Evolutionary conservation across 2,113 vertebrate species (phyloP).

Genomic region (Morone chrysops): DNA sequence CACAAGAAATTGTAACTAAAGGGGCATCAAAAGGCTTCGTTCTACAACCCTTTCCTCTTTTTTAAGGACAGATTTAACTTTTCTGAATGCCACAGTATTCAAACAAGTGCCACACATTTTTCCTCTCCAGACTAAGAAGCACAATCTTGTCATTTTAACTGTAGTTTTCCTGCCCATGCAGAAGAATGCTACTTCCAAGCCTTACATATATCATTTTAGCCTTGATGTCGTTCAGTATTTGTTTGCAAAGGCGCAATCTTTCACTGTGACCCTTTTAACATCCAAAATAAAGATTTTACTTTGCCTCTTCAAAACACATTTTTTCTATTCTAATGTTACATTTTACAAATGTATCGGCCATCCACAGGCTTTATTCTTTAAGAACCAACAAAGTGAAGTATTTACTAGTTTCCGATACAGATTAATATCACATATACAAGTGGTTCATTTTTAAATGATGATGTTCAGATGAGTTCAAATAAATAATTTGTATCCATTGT

Average conservation of each 20-base stretch:
- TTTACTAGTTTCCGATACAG: background rate
- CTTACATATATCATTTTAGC: background rate
- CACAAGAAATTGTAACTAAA: background rate
- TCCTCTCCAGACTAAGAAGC: background rate
- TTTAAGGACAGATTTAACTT: background rate
- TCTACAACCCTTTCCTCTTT: background rate
- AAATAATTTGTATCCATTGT: background rate
- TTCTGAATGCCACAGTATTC: background rate
- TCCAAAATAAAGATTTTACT: constrained; percentile 3
- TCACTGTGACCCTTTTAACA: background rate
- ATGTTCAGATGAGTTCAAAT: background rate
- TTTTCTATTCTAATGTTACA: background rate
- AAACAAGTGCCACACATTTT: background rate
- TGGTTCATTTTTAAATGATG: background rate
- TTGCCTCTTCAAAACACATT: background rate
- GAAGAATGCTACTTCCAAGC: background rate
- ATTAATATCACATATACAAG: background rate
- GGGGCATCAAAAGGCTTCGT: background rate
- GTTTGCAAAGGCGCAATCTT: background rate
- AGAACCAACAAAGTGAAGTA: background rate
- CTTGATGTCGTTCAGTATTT: background rate
- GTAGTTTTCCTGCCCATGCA: background rate
- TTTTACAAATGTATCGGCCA: background rate
- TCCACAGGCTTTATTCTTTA: background rate
- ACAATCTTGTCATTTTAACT: background rate